Evolutionary conservation across 2,888 invertebrate genomes (phyloP), one percentile per base, ranked within the genome.

Genomic region (Harpalus rufipes): DNA sequence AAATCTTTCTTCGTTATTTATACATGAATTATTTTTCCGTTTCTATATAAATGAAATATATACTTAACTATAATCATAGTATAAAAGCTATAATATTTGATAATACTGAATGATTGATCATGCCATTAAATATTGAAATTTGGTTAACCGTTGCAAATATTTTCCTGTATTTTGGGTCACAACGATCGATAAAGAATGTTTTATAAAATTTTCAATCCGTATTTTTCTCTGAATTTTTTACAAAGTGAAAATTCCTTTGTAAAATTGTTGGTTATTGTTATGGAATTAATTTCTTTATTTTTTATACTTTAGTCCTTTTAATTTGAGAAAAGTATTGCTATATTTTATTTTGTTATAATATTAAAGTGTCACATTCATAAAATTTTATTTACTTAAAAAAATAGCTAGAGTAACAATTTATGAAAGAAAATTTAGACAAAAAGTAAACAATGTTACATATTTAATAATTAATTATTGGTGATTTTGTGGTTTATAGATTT

Each of bases 141-240:
- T 51, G 44, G 44, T 51, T 51, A 51, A 51, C 2, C 12, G 44
- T 8, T 12, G 3, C 44, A 51, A 51, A 51, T 51, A 51, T 51
- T 51, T 51, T 12, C 44, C 12, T 51, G 44, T 51, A 32, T 59
- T 59, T 63, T 16, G 41, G 72, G 41, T 44, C n/a, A 8, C n/a
- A n/a, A 72, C 39, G 39, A 72, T 72, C 72, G 44, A 72, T 72
- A 72, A 72, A 72, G 72, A 72, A 72, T 72, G 72, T 72, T 41
- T 72, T 41, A 72, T 72, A 72, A 72, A 72, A 72, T 72, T 72
- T 39, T 41, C 32, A 72, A 41, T 72, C 7, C 18, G 39, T 72
- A 7, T 39, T 72, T 72, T 39, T 41, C 72, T 41, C 72, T 41
- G 41, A 41, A 72, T 32, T 72, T 72, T 65, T 72, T 72, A 72